Conservation (phyloP, 2,888 invertebrate species). For the Gibbula magus region DNA sequence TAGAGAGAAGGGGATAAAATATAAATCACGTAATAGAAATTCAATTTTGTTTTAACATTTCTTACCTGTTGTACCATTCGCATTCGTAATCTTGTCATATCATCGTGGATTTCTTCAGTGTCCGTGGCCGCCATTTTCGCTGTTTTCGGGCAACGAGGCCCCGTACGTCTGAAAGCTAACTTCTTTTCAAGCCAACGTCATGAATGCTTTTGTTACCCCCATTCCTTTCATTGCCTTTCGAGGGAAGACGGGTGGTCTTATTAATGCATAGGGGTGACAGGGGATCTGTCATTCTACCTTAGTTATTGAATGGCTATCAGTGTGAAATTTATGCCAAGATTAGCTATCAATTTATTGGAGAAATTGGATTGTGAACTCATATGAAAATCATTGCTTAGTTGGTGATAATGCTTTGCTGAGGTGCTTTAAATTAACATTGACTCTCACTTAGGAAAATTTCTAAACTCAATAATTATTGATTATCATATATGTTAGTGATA, state of each 20-base stretch:
- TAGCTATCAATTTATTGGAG: too few relatives aligned
- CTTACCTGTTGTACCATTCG: slow-evolving; percentile 63
- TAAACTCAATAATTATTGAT: too few relatives aligned
- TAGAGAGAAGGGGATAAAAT: too few relatives aligned
- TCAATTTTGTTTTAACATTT: background rate
- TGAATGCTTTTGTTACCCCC: slow-evolving; percentile 22
- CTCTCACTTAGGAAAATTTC: too few relatives aligned
- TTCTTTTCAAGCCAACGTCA: background rate
- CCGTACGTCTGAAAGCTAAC: background rate
- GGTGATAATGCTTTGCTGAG: too few relatives aligned
- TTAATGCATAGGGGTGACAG: background rate
- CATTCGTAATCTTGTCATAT: slow-evolving; percentile 58
- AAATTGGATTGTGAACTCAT: too few relatives aligned
- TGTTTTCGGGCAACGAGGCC: slow-evolving; percentile 27
- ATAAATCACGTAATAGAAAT: background rate
- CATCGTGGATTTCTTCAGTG: slow-evolving; percentile 58
- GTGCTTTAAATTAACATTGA: too few relatives aligned
- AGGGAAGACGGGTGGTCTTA: background rate
- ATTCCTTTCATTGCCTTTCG: background rate
- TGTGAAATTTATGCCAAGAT: too few relatives aligned
- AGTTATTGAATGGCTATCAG: background rate
- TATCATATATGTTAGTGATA: too few relatives aligned
- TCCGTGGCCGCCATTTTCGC: slow-evolving; percentile 48
- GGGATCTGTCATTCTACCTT: background rate
- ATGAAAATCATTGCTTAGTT: too few relatives aligned